Evolutionary conservation across 1,140 invertebrate genomes (phyloP), one percentile per base, ranked within the genome.

Genomic region (Meloidogyne floridensis): DNA sequence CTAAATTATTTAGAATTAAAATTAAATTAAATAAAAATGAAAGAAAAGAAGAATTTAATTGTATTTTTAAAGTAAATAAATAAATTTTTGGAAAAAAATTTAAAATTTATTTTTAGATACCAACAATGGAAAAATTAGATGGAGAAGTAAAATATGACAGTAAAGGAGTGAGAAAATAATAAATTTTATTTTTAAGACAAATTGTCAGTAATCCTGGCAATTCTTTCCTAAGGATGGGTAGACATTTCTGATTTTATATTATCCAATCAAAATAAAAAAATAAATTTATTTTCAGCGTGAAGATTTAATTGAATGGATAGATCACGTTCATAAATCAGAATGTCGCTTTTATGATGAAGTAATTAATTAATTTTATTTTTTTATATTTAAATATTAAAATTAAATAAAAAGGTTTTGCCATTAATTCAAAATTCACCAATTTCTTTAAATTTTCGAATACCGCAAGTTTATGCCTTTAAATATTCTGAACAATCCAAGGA

Each of bases 251-350:
- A 32, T 32, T 32, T 32, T 32, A 32, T 32, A 32, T 32, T 32
- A 32, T 32, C 32, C 32, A 32, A 32, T 15, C 13, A 59, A 15
- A 15, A 15, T 9, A 15, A 59, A 59, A 13, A 4, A 59, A 15
- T 9, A 42, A n/a, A 5, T 70, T 77, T 71, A 4, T 54, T 10
- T 77, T 77, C 47, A 51, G 43, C 20, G 32, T 42, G 15, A 79
- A 32, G n/a, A 32, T 10, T 32, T 79, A 18, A 71, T 42, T 69
- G 20, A 53, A 20, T 79, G 77, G 77, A 79, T 79, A 72, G 43
- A 79, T 72, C 15, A 54, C 18, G 77, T 79, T 42, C 77, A 79
- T 53, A 79, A 79, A n/a, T 42, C 77, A 51, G 77, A 79, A 72
- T 79, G 77, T 72, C 56, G 43, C 7, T 79, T 79, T 53, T 79